phyloP scores from a whole-genome alignment of 2,888 invertebrate genomes.

The Leucophenga montana region DNA sequence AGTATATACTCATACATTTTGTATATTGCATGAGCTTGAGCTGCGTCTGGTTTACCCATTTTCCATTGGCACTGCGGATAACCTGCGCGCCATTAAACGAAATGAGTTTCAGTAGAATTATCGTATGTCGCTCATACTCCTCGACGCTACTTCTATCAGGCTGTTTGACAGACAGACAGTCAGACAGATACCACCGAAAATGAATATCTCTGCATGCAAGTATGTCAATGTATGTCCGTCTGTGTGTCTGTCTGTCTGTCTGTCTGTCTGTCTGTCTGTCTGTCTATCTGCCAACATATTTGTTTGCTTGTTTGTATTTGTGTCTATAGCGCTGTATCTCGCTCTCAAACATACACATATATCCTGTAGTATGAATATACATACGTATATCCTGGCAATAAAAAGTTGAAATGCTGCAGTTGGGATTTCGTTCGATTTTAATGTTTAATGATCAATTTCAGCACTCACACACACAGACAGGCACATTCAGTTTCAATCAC shows the following conservation, averaged over 20 bases:
- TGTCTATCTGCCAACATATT: neutral
- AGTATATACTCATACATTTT: constrained; percentile 26
- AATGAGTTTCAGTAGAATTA: constrained; percentile 64
- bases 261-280: neutral
- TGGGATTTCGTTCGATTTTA: constrained; percentile 53
- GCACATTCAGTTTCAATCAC: neutral
- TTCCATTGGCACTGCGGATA: constrained; percentile 30
- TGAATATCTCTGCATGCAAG: too few relatives aligned
- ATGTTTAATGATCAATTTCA: constrained; percentile 54
- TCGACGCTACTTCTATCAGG: neutral
- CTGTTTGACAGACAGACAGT: too few relatives aligned
- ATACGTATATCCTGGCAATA: constrained; percentile 25
- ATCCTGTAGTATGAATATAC: neutral
- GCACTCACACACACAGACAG: constrained; percentile 19
- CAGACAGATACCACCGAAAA: too few relatives aligned
- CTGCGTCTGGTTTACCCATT: constrained; percentile 16
- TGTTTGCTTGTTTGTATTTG: too few relatives aligned
- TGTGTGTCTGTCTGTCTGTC: neutral
- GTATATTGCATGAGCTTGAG: constrained; percentile 51
- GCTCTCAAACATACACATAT: too few relatives aligned
- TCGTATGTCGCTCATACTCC: constrained; percentile 37
- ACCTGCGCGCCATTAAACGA: constrained; percentile 63
- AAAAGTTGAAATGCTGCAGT: constrained; percentile 33
- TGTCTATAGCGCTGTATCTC: too few relatives aligned
- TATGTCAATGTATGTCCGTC: neutral